A percentile compares a stretch with the other conserved stretches of the same genome.
Evolutionary conservation across 2,888 invertebrate species (phyloP).

Genomic region (Drosophila borealis): DNA sequence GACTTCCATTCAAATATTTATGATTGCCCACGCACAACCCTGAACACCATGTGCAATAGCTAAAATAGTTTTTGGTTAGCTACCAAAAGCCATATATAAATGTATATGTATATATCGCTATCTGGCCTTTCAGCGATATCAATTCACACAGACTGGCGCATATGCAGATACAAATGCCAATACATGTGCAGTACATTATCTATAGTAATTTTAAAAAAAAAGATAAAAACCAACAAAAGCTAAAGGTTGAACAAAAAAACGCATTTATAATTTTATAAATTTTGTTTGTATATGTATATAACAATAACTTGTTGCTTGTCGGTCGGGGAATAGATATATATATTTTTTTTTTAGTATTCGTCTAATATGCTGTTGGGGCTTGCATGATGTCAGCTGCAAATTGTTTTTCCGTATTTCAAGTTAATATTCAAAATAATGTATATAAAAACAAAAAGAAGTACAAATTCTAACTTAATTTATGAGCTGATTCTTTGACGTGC

Average conservation of each 20-base stretch:
- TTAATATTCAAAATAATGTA: slow-evolving; percentile 51
- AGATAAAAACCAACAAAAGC: slow-evolving; percentile 41
- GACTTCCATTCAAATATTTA: slow-evolving; percentile 10
- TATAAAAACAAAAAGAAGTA: slow-evolving; percentile 19
- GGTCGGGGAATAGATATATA: slow-evolving; percentile 7
- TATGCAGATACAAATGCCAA: slow-evolving; percentile 22
- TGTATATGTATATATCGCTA: slow-evolving; percentile 24
- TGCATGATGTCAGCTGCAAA: slow-evolving; percentile 75
- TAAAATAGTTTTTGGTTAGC: slow-evolving; percentile 23
- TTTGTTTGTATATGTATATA: slow-evolving; percentile 23
- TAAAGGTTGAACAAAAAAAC: slow-evolving; percentile 23
- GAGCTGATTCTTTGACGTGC: slow-evolving; percentile 41
- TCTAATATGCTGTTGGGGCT: slow-evolving; percentile 19
- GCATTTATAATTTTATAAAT: slow-evolving; percentile 38
- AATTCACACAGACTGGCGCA: slow-evolving; percentile 21
- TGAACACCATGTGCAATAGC: slow-evolving; percentile 24
- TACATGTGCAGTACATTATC: slow-evolving; percentile 48
- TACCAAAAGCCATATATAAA: slow-evolving; percentile 27
- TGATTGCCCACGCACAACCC: slow-evolving; percentile 13
- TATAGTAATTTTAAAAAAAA: slow-evolving; percentile 24
- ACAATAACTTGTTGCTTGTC: slow-evolving; percentile 40
- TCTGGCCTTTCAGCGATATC: slow-evolving; percentile 43
- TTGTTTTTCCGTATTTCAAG: slow-evolving; percentile 74
- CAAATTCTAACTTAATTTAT: slow-evolving; percentile 68
- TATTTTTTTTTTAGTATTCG: not conserved